Evolutionary conservation across 1,140 invertebrate genomes (phyloP).

Genomic region (Stegodyphus dumicola): DNA sequence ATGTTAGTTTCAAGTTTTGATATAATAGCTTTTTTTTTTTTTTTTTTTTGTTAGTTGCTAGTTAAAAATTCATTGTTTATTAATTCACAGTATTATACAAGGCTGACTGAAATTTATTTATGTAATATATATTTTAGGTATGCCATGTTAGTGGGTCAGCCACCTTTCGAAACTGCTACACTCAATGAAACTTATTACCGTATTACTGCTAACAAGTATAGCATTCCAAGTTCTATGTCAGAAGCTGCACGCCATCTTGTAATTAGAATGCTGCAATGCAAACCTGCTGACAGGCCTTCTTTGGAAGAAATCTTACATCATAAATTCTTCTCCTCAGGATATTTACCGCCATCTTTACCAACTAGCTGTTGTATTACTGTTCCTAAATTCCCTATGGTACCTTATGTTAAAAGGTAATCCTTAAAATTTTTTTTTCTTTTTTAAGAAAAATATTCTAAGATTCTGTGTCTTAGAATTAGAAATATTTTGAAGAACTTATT

Average conservation of each 20-base stretch:
- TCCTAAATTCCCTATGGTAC: conserved; percentile 60
- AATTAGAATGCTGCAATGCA: conserved; percentile 82
- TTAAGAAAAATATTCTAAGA: no score
- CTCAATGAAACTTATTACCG: conserved; percentile 87
- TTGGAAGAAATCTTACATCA: conserved; percentile 81
- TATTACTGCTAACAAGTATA: conserved; percentile 94
- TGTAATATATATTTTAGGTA: conserved; percentile 72
- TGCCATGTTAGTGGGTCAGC: conserved; percentile 91
- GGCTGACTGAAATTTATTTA: no score
- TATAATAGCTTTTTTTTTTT: no score
- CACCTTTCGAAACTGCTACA: conserved; percentile 94
- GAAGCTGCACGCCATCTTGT: conserved; percentile 84
- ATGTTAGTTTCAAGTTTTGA: no score
- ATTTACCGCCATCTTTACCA: conserved; percentile 62
- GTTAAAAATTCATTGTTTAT: no score
- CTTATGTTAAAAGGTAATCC: conserved; percentile 33
- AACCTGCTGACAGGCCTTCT: conserved; percentile 83
- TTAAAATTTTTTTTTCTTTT: no score
- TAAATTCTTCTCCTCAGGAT: conserved; percentile 76
- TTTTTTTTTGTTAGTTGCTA: no score
- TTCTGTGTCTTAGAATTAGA: no score
- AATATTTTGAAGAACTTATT: no score
- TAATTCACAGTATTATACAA: no score
- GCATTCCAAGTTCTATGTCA: conserved; percentile 78
- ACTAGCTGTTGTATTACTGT: conserved; percentile 62